Base-by-base conservation (phyloP, 30 jellyfish, hydroid and myxozoan species). In the Turritopsis dohrnii region DNA sequence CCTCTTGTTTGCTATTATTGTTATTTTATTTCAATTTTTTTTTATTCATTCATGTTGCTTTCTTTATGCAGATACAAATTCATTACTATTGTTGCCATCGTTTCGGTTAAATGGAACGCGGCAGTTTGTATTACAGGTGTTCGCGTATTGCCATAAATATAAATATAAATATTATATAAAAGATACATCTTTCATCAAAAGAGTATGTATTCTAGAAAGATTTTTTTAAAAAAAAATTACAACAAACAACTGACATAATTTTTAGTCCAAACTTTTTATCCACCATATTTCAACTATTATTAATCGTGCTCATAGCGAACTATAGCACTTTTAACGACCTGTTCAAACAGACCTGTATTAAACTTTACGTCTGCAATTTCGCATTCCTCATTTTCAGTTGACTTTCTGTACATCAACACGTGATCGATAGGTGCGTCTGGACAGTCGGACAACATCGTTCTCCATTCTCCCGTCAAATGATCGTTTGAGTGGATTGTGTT, bases 361-460 rank as follows among this genome's bases (percentile, higher is more conserved):
- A 69, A 69, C 77, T 27, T 69, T 9, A 69, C 77, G 19, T 69
- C 77, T 0, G 19, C 77, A 23, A 69, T 23, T 69, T 69, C 30
- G 8, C 31, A 69, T 69, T 69, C 77, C 4, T 17, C 28, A n/a
- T 69, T 27, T 19, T 69, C 30, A 69, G 28, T 16, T 21, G 28
- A 23, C 22, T 27, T 19, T 69, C 17, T 69, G 30, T 69, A 69
- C 77, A 69, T 0, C 28, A 27, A n/a, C 0, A 69, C 77, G 22
- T 69, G 77, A 69, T 69, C 30, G 22, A 69, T 27, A 69, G 77
- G 77, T n/a, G 77, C 77, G 19, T 69, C 77, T n/a, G 9, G 16
- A 0, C 31, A 23, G 30, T 69, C 77, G 0, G 77, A 69, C 28
- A 69, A 21, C 77, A 69, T 69, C 8, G 77, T 69, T 69, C 77